Percentiles rank a stretch among this genome's conserved stretches.
Evolutionary conservation across 92 coral and sea anemone species (phyloP).

Genomic region (Pocillopora meandrina): DNA sequence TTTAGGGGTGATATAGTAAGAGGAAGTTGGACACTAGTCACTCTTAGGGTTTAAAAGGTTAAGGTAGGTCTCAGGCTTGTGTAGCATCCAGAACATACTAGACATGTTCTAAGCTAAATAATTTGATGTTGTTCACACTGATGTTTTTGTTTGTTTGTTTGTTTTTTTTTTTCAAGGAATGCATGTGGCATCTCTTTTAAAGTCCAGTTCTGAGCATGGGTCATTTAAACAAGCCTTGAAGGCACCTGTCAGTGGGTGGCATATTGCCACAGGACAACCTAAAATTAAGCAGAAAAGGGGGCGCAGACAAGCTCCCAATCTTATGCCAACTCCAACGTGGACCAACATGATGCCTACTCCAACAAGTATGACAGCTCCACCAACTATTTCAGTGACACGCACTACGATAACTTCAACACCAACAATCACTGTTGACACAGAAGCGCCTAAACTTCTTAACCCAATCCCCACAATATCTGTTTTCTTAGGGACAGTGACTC

Average conservation of each 20-base stretch:
- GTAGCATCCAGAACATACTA: too few relatives aligned
- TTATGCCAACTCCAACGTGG: constrained; percentile 68
- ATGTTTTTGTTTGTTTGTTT: too few relatives aligned
- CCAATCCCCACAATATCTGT: constrained; percentile 42
- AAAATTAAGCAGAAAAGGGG: constrained; percentile 79
- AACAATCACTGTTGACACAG: constrained; percentile 1
- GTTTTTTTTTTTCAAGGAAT: constrained; percentile 53
- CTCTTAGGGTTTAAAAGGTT: too few relatives aligned
- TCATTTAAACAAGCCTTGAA: constrained; percentile 69
- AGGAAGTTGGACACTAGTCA: too few relatives aligned
- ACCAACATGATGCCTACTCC: constrained; percentile 33
- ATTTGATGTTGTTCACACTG: too few relatives aligned
- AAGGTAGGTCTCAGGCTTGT: too few relatives aligned
- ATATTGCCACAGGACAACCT: constrained; percentile 83
- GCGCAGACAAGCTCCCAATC: constrained; percentile 73
- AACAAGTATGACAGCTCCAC: constrained; percentile 54
- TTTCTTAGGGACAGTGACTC: constrained; percentile 56
- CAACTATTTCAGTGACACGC: constrained; percentile 32
- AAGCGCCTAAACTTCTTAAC: constrained; percentile 38
- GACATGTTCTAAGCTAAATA: too few relatives aligned
- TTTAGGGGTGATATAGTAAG: too few relatives aligned
- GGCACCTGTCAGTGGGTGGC: constrained; percentile 92
- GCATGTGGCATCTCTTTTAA: constrained; percentile 76
- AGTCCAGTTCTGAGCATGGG: constrained; percentile 89
- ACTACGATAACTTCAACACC: constrained; percentile 42